phyloP scores from a whole-genome alignment of 2,113 vertebrate species.

The Orcinus orca region DNA sequence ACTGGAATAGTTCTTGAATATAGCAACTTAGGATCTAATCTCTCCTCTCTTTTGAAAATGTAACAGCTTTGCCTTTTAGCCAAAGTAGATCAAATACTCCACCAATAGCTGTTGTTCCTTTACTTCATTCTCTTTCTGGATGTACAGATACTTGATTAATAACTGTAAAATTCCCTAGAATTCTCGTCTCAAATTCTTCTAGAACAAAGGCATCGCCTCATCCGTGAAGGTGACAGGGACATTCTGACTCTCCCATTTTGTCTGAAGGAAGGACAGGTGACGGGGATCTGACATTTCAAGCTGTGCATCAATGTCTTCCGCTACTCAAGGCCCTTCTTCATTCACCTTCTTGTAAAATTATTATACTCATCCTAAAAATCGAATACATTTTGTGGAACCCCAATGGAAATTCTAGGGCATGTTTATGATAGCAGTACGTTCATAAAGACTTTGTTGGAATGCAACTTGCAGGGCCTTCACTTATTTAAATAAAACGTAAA shows the following conservation, averaged over 20 bases:
- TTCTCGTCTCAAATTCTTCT: neutral
- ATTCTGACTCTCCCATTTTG: neutral
- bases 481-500: conserved; percentile 42
- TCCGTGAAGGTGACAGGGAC: neutral
- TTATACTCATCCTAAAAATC: neutral
- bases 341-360: neutral
- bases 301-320: neutral
- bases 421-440: neutral
- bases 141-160: neutral
- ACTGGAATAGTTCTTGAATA: conserved; percentile 47
- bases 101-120: conserved; percentile 35
- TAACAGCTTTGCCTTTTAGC: conserved; percentile 46
- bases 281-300: neutral
- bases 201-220: neutral
- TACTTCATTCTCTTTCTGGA: conserved; percentile 9
- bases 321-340: neutral
- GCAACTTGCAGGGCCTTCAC: neutral
- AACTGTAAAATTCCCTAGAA: neutral
- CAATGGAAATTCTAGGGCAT: neutral
- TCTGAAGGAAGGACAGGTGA: neutral
- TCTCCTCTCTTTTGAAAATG: conserved; percentile 45
- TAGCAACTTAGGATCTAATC: conserved; percentile 47
- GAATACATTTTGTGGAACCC: neutral
- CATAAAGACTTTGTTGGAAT: conserved; percentile 25
- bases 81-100: conserved; percentile 55